A percentile compares a stretch with the other conserved stretches of the same genome.
These are phyloP conservation scores for Fulica atra DNA, from an alignment of 2,113 vertebrate species.

Conservation along the genomic window DNA sequence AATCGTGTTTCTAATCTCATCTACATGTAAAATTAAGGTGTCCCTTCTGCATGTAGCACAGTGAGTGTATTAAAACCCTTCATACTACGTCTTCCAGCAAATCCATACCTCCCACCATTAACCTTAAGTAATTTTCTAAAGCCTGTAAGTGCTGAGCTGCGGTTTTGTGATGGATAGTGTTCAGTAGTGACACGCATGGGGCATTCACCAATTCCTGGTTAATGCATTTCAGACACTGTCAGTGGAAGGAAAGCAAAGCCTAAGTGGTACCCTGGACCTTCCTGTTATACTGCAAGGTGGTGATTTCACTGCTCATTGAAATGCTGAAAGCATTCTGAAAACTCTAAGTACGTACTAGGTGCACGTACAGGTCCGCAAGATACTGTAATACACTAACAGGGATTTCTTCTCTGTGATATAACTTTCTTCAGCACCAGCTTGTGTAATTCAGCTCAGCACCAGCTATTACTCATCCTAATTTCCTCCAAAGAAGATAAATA, in stretches of 20 bases:
- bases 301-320: not conserved
- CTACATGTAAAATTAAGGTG: not conserved
- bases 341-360: not conserved
- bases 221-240: not conserved
- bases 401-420: not conserved
- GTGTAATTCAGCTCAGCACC: not conserved
- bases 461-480: constrained; percentile 26
- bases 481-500: constrained; percentile 20
- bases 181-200: accelerated
- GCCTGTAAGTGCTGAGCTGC: not conserved
- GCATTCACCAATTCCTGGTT: not conserved
- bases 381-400: not conserved
- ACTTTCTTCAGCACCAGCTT: not conserved
- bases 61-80: not conserved
- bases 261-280: not conserved
- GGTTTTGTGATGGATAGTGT: not conserved
- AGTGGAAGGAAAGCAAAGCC: not conserved
- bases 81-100: not conserved
- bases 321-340: not conserved
- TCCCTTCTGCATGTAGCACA: not conserved
- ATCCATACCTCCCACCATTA: not conserved
- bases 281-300: not conserved
- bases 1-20: not conserved
- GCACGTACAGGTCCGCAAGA: not conserved
- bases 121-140: not conserved